Percentiles rank a stretch among this genome's conserved stretches.
phyloP scores from a whole-genome alignment of 1,140 invertebrate genomes.

The Drosophila malerkotliana region DNA sequence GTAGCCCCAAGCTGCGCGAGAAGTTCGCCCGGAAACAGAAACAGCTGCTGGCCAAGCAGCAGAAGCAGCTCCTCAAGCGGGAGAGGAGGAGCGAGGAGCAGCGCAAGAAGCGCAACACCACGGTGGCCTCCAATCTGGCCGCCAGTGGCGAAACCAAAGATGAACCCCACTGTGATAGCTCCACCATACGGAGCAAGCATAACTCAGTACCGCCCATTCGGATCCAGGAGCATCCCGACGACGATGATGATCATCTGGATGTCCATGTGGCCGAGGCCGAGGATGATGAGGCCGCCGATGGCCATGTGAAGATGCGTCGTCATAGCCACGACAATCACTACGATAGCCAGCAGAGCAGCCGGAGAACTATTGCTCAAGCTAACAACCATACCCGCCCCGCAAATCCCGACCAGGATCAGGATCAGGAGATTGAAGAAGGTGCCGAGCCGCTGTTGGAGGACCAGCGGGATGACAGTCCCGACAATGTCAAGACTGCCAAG shows the following conservation, averaged over 20 bases:
- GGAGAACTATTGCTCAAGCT: slow-evolving; percentile 4
- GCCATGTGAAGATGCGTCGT: slow-evolving; percentile 52
- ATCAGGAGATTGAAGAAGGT: slow-evolving; percentile 54
- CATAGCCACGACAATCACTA: slow-evolving; percentile 73
- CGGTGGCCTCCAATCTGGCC: slow-evolving; percentile 70
- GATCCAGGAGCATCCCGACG: not conserved
- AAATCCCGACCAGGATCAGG: slow-evolving; percentile 8
- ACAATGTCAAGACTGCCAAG: slow-evolving; percentile 71
- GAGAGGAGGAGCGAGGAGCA: slow-evolving; percentile 72
- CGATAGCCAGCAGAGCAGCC: slow-evolving; percentile 23
- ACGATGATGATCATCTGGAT: slow-evolving; percentile 6
- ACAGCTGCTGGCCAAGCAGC: slow-evolving; percentile 66
- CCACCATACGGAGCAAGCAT: slow-evolving; percentile 34
- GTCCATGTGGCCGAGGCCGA: slow-evolving; percentile 33
- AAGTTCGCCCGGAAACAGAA: slow-evolving; percentile 80
- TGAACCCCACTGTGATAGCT: slow-evolving; percentile 52
- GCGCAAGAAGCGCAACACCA: slow-evolving; percentile 75
- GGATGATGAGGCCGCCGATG: slow-evolving; percentile 1
- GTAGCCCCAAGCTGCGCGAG: slow-evolving; percentile 80
- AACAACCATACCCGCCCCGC: slow-evolving; percentile 44
- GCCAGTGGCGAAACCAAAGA: slow-evolving; percentile 72
- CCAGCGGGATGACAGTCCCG: slow-evolving; percentile 17
- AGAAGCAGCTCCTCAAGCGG: slow-evolving; percentile 61
- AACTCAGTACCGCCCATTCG: slow-evolving; percentile 28
- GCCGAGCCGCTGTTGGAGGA: slow-evolving; percentile 41